Conservation (phyloP, 2,888 invertebrate genomes). For the Drosophila buzzatii region DNA sequence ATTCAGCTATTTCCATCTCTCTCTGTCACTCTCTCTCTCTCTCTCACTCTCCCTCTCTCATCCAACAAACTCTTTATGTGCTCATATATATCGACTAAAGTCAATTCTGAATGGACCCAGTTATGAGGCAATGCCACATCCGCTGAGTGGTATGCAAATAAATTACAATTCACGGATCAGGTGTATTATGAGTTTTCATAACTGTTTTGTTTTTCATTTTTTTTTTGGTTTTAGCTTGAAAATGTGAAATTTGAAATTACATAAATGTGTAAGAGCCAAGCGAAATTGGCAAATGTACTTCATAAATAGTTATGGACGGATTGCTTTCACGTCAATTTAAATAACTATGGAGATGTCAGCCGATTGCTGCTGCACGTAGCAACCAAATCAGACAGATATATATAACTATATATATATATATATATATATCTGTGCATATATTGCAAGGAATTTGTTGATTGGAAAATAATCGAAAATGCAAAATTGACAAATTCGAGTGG, state of each 20-base stretch:
- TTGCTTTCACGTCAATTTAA: constrained; percentile 7
- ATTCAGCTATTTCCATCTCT: background rate
- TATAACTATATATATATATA: background rate
- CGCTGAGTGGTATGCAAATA: constrained; percentile 36
- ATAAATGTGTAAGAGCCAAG: background rate
- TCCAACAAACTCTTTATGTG: background rate
- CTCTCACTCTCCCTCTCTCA: background rate
- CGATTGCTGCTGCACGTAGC: background rate
- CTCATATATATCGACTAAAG: background rate
- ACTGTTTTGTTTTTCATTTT: background rate
- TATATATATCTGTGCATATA: background rate
- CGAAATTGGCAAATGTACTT: constrained; percentile 6
- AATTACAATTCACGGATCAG: constrained; percentile 25
- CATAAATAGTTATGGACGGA: background rate
- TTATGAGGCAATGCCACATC: constrained; percentile 34
- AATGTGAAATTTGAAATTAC: constrained; percentile 5
- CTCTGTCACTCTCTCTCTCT: too few species aligned
- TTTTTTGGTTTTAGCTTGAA: background rate
- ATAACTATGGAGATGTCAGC: constrained; percentile 2
- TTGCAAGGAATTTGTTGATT: constrained; percentile 4
- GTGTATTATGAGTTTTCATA: constrained; percentile 9
- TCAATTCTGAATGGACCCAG: constrained; percentile 25
- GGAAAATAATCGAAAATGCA: constrained; percentile 3
- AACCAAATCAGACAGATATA: background rate
- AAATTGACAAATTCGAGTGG: constrained; percentile 12